phyloP scores from a whole-genome alignment of 2,113 vertebrate genomes.

The Chrysemys picta region DNA sequence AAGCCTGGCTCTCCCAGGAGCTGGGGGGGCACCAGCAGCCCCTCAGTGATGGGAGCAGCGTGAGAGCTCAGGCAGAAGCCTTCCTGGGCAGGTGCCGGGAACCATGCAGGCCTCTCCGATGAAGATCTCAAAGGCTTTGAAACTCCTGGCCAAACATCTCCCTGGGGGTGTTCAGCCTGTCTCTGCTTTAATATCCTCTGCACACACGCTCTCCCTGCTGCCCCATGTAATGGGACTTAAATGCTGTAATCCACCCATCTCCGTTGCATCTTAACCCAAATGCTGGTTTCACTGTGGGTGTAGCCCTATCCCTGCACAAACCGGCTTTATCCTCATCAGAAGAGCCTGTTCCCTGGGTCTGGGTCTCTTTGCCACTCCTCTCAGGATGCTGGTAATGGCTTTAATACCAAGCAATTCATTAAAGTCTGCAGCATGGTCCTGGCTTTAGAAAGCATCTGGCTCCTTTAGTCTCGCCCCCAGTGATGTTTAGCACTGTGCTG shows the following conservation, averaged over 20 bases:
- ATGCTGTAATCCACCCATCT: not conserved
- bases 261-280: not conserved
- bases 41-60: not conserved
- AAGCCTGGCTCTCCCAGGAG: not conserved
- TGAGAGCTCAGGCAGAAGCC: not conserved
- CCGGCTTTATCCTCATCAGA: not conserved
- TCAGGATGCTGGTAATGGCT: not conserved
- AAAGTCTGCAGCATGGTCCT: not conserved
- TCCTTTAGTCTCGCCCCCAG: not conserved
- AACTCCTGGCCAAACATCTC: not conserved
- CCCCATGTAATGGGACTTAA: not conserved
- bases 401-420: not conserved
- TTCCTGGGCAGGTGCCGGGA: not conserved
- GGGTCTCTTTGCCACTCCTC: not conserved
- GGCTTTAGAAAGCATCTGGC: not conserved
- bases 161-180: not conserved
- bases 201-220: not conserved
- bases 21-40: not conserved
- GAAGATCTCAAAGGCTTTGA: not conserved
- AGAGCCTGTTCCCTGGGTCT: not conserved
- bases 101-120: not conserved
- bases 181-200: not conserved
- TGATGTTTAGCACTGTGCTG: not conserved
- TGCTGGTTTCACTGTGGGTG: not conserved
- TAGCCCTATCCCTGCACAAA: not conserved